These are phyloP conservation scores for Neuroterus valhalla DNA, from an alignment of 1,140 invertebrate species.

Conservation along the genomic window DNA sequence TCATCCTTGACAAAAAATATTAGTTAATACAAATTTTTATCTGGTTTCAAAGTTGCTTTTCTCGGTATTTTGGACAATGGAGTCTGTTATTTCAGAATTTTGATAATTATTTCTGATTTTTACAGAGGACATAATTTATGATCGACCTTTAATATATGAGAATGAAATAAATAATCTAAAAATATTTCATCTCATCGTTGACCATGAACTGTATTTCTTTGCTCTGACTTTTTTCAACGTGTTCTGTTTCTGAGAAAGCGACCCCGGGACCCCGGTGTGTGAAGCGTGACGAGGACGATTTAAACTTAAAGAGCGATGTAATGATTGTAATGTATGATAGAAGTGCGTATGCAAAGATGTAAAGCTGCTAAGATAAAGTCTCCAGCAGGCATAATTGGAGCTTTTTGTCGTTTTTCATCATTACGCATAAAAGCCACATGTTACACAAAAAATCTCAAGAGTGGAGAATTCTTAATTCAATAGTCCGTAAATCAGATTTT, in stretches of 20 bases:
- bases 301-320: no score
- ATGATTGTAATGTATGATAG: conserved; percentile 6
- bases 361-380: conserved; percentile 21
- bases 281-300: conserved; percentile 44
- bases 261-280: conserved; percentile 31
- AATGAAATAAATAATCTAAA: no score
- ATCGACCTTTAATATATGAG: no score
- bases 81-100: no score
- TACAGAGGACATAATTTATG: no score
- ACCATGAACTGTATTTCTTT: neutral
- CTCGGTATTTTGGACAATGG: no score
- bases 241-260: conserved; percentile 7
- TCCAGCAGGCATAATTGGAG: neutral
- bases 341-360: conserved; percentile 10
- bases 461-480: neutral
- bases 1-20: no score
- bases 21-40: no score
- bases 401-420: neutral
- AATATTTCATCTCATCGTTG: no score
- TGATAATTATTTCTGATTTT: no score
- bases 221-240: neutral
- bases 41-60: no score
- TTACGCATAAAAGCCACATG: conserved; percentile 10
- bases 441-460: no score
- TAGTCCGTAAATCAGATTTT: neutral